Percentiles rank a stretch among this genome's conserved stretches.
These are phyloP conservation scores for Parauchenoglanis ngamensis DNA, from an alignment of 2,797 vertebrate genomes.

Conservation along the genomic window DNA sequence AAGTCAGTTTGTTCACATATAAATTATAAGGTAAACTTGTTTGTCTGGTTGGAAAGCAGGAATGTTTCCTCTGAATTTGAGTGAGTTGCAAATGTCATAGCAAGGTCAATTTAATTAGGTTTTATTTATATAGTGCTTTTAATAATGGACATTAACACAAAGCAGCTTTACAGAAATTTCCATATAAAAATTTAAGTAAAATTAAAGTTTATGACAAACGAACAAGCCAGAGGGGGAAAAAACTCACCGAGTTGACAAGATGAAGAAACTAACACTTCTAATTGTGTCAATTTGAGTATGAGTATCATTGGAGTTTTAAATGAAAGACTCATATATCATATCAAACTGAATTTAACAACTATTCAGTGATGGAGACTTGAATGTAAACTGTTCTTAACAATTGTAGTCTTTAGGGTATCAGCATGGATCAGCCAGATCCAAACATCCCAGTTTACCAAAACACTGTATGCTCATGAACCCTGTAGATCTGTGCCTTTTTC, in stretches of 20 bases:
- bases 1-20: background rate
- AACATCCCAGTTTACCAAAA: background rate
- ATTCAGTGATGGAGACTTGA: background rate
- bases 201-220: background rate
- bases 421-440: background rate
- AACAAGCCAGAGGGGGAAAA: background rate
- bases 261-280: too few relatives aligned
- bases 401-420: background rate
- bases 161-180: background rate
- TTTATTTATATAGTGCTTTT: background rate
- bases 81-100: background rate
- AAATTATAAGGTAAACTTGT: background rate
- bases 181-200: background rate
- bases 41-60: background rate
- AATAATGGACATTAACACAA: background rate
- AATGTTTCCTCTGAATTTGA: background rate
- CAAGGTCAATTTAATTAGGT: background rate
- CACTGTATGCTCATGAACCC: background rate
- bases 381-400: background rate
- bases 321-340: background rate
- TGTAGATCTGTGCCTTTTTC: background rate
- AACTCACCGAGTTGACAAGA: background rate
- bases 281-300: background rate
- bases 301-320: background rate
- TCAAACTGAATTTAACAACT: background rate